Base-by-base conservation (phyloP, 1,140 invertebrate genomes). In the Atta cephalotes region DNA sequence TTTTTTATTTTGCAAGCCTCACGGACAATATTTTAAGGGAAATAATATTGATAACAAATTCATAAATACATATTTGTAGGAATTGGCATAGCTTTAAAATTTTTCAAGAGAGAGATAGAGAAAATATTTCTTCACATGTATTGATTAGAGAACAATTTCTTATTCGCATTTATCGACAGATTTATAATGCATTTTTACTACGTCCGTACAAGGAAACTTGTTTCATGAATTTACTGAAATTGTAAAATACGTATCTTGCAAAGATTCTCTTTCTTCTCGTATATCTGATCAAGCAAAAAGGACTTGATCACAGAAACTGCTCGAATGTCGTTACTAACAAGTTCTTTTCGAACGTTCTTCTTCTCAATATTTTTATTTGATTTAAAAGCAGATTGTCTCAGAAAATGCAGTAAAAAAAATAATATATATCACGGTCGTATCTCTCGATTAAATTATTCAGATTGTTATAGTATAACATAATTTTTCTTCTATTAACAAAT, bases 161-260 rank as follows among this genome's bases (percentile, higher is more conserved):
- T 39, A 39, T 39, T 39, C 35, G 6, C 6, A 39, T 39, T 39
- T 39, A 39, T 7, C 35, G 35, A 39, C 7, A 39, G 0, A 39
- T 39, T 39, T 39, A 39, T 39, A 9, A 9, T 35, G 35, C 6
- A 35, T 39, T 39, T 39, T 39, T 39, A 39, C 35, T 39, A 39
- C 6, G 1, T 45, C 9, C 9, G 5, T 56, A 74, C 51, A 74
- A 58, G 18, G 28, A 56, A 74, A 74, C 71, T 74, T 76, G 53
- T 76, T 58, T 76, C 3, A n/a, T 35, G n/a, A 58, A n/a, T 58
- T 76, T 76, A 25, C 18, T 58, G 6, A 58, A 58, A 76, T 76
- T 10, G 28, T 12, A 10, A 16, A 56, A n/a, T n/a, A 76, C 31
- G 31, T 58, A 31, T 53, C 21, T 53, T 25, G 18, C 16, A 9